phyloP scores from a whole-genome alignment of 2,888 invertebrate species.

The Charanyca ferruginea region DNA sequence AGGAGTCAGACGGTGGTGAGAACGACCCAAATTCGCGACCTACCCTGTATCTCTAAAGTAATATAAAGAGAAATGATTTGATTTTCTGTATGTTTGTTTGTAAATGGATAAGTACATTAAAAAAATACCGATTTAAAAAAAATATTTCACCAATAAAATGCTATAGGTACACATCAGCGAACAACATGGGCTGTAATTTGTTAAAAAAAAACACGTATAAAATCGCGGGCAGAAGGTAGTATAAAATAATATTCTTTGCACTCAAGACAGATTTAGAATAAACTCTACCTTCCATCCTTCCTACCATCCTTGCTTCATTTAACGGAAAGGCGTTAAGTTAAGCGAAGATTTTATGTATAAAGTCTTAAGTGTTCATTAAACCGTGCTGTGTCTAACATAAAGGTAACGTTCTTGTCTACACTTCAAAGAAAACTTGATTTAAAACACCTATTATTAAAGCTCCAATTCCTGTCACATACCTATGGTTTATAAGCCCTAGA shows the following conservation, averaged over 20 bases:
- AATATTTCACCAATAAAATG: no score
- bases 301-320: conserved; percentile 46
- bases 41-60: not conserved
- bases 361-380: conserved; percentile 25
- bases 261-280: conserved; percentile 54
- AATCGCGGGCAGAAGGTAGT: not conserved
- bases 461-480: conserved; percentile 7
- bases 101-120: no score
- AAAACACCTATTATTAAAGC: conserved; percentile 29
- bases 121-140: no score
- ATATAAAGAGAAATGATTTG: no score
- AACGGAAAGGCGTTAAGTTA: conserved; percentile 52
- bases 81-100: no score
- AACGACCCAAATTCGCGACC: conserved; percentile 7
- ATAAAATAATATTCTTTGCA: not conserved
- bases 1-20: conserved; percentile 4
- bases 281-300: no score
- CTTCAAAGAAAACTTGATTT: conserved; percentile 25
- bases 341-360: conserved; percentile 22
- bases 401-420: conserved; percentile 6
- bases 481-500: not conserved
- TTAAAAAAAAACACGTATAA: no score
- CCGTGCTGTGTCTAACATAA: conserved; percentile 16
- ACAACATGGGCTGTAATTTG: no score
- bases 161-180: no score